These are phyloP conservation scores for Subanguina moxae DNA, from an alignment of 1,140 invertebrate species.

Conservation along the genomic window DNA sequence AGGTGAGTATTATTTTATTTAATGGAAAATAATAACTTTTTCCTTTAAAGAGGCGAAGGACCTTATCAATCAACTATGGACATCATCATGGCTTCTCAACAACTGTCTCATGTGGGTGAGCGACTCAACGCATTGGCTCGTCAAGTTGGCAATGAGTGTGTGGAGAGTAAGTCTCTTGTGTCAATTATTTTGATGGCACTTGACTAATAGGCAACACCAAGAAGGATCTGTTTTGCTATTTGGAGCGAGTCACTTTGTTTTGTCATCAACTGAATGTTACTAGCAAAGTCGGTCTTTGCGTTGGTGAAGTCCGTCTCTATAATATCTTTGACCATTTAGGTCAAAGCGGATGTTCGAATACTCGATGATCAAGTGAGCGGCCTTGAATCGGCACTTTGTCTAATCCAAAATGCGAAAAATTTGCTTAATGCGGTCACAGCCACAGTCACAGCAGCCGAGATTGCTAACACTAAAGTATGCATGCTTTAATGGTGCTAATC, in stretches of 20 bases:
- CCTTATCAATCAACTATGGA: constrained; percentile 98
- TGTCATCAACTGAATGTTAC: constrained; percentile 99
- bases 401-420: constrained; percentile 99
- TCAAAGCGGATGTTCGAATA: constrained; percentile 98
- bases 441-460: constrained; percentile 94
- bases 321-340: too few species aligned
- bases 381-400: constrained; percentile 85
- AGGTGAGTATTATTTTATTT: constrained; percentile 65
- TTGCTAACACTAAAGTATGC: constrained; percentile 82
- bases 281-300: constrained; percentile 65
- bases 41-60: constrained; percentile 75
- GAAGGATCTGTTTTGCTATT: constrained; percentile 89
- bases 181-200: too few species aligned
- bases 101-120: constrained; percentile 95
- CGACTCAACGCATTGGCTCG: constrained; percentile 90
- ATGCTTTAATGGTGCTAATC: too few species aligned
- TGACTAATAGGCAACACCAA: constrained; percentile 58
- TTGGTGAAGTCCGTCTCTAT: too few species aligned
- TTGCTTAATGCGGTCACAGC: constrained; percentile 97
- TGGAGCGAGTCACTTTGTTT: constrained; percentile 91
- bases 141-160: constrained; percentile 91
- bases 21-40: too few species aligned
- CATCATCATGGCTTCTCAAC: constrained; percentile 97
- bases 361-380: constrained; percentile 96
- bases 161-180: constrained; percentile 82